These are phyloP conservation scores for Lycaena phlaeas DNA, from an alignment of 2,888 invertebrate genomes.

Conservation along the genomic window DNA sequence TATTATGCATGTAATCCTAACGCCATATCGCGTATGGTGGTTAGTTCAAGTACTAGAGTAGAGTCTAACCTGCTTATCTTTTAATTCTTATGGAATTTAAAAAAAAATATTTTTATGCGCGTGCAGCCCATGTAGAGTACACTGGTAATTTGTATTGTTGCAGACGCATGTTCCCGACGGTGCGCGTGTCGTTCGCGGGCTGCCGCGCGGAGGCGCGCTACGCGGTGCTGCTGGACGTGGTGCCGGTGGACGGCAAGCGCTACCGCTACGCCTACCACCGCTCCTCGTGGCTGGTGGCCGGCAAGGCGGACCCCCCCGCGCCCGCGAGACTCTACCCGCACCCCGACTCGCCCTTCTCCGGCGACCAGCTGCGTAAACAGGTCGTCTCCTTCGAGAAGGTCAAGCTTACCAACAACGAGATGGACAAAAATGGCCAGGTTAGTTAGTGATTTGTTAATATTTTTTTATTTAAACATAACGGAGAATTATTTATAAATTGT, in stretches of 20 bases:
- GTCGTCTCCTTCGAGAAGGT: slow-evolving; percentile 98
- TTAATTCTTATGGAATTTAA: too few relatives aligned
- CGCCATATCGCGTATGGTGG: too few relatives aligned
- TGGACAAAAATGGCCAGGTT: slow-evolving; percentile 96
- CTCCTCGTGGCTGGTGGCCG: slow-evolving; percentile 97
- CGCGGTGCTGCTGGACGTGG: slow-evolving; percentile 95
- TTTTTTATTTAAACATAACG: too few relatives aligned
- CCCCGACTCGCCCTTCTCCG: slow-evolving; percentile 96
- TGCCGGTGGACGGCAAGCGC: slow-evolving; percentile 96
- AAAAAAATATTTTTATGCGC: too few relatives aligned
- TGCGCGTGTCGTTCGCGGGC: slow-evolving; percentile 93
- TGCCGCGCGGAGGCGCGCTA: slow-evolving; percentile 86
- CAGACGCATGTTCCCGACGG: slow-evolving; percentile 99
- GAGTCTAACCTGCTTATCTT: too few relatives aligned
- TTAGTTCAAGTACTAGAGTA: too few relatives aligned
- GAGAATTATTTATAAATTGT: too few relatives aligned
- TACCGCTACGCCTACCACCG: slow-evolving; percentile 99
- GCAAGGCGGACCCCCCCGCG: slow-evolving; percentile 97
- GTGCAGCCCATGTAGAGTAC: too few relatives aligned
- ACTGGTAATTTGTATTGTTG: too few relatives aligned
- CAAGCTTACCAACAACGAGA: slow-evolving; percentile 98
- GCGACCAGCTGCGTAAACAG: slow-evolving; percentile 95
- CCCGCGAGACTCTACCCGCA: slow-evolving; percentile 95
- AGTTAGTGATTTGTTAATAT: too few relatives aligned
- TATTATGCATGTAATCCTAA: too few relatives aligned